These are phyloP conservation scores for Zaprionus lineosus DNA, from an alignment of 2,888 invertebrate species.

Conservation along the genomic window DNA sequence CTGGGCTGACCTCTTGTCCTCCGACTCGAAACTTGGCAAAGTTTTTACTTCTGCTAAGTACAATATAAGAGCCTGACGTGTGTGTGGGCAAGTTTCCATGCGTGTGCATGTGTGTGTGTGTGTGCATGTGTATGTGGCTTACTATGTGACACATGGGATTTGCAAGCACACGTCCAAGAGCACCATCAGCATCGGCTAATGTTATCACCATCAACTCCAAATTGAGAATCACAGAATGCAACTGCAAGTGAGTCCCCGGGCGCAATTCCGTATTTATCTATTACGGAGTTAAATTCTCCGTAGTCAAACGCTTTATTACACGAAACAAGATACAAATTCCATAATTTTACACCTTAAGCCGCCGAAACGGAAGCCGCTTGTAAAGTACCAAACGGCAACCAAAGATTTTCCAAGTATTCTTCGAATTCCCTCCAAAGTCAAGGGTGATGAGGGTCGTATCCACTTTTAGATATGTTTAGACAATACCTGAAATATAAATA, in stretches of 20 bases:
- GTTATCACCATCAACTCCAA: conserved; percentile 28
- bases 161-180: conserved; percentile 37
- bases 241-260: too few species aligned
- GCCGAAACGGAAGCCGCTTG: conserved; percentile 57
- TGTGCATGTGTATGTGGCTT: conserved; percentile 45
- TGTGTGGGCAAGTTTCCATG: too few species aligned
- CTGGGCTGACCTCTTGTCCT: conserved; percentile 53
- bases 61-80: conserved; percentile 59
- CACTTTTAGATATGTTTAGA: too few species aligned
- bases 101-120: conserved; percentile 45
- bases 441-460: too few species aligned
- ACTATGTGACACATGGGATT: conserved; percentile 28
- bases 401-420: conserved; percentile 48
- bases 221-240: conserved; percentile 5
- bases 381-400: conserved; percentile 53
- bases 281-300: too few species aligned
- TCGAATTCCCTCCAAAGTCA: neutral
- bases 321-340: conserved; percentile 62
- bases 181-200: conserved; percentile 2
- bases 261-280: conserved; percentile 29
- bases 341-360: conserved; percentile 58
- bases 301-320: too few species aligned
- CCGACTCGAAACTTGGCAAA: conserved; percentile 15
- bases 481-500: too few species aligned
- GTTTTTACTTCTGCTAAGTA: conserved; percentile 43